Conservation (phyloP, 2,113 vertebrate genomes). For the Lontra canadensis region DNA sequence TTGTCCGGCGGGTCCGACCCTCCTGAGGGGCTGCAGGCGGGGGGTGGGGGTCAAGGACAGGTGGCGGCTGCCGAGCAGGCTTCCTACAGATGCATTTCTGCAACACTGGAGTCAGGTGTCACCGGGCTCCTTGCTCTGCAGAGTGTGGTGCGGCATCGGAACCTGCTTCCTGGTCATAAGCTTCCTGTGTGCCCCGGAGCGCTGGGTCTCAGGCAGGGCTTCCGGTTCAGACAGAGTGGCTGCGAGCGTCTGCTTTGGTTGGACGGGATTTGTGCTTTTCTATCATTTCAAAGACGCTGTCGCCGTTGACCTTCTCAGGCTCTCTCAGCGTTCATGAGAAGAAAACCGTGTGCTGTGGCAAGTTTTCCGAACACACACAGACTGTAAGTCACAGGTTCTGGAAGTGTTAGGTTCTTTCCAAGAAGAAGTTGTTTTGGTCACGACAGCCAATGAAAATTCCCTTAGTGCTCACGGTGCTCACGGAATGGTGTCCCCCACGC, state of each 20-base stretch:
- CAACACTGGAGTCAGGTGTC: background rate
- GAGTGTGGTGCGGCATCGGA: background rate
- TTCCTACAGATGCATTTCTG: background rate
- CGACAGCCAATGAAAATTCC: background rate
- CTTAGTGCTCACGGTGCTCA: fast-evolving
- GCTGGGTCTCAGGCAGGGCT: background rate
- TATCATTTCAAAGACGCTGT: background rate
- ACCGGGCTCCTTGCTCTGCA: fast-evolving
- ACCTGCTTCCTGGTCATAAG: background rate
- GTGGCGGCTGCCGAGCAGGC: background rate
- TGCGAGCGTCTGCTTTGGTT: background rate
- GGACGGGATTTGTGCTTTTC: background rate
- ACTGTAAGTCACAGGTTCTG: background rate
- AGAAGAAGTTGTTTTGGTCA: background rate
- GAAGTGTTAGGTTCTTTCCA: background rate
- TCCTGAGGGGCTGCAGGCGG: background rate
- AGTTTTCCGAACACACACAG: background rate
- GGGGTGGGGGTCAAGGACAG: background rate
- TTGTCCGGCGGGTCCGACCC: background rate
- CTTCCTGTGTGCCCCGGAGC: background rate
- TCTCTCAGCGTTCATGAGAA: background rate
- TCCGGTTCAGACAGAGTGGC: background rate
- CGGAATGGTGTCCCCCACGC: background rate
- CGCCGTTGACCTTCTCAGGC: background rate
- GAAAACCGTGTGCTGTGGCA: background rate